These are phyloP conservation scores for Ursus arctos DNA, from an alignment of 2,113 vertebrate species.

Conservation along the genomic window DNA sequence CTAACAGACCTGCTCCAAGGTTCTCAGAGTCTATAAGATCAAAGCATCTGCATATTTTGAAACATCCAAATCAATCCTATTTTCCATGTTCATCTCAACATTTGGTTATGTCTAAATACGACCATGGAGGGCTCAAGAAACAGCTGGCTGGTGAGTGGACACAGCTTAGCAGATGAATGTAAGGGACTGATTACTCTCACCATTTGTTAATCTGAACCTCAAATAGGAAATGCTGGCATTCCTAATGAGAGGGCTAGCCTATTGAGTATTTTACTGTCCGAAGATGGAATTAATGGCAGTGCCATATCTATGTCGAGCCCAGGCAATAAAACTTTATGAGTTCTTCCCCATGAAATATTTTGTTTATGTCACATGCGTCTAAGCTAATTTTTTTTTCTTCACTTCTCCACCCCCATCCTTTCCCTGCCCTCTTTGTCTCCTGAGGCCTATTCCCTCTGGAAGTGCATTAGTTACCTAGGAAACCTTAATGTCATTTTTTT, in stretches of 20 bases:
- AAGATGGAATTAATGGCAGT: conserved; percentile 67
- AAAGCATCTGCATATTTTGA: not conserved
- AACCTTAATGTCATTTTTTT: conserved; percentile 81
- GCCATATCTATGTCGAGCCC: conserved; percentile 55
- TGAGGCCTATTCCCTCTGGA: conserved; percentile 79
- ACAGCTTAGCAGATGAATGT: not conserved
- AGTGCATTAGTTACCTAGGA: conserved; percentile 85
- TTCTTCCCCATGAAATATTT: conserved; percentile 75
- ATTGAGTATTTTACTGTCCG: not conserved
- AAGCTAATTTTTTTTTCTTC: conserved; percentile 37
- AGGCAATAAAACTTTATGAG: conserved; percentile 70
- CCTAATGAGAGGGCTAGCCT: not conserved
- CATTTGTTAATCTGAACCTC: not conserved
- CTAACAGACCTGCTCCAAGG: not conserved
- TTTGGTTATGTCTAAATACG: not conserved
- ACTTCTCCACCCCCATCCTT: conserved; percentile 35
- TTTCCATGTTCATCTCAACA: not conserved
- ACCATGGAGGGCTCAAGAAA: not conserved
- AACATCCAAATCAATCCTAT: not conserved
- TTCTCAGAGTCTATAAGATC: not conserved
- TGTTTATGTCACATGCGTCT: conserved; percentile 75
- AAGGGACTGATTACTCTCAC: not conserved
- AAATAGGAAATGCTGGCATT: not conserved
- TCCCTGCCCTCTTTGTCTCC: conserved; percentile 72
- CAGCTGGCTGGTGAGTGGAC: not conserved